Evolutionary conservation across 2,797 vertebrate genomes (phyloP).

Genomic region (Peromyscus nudipes): DNA sequence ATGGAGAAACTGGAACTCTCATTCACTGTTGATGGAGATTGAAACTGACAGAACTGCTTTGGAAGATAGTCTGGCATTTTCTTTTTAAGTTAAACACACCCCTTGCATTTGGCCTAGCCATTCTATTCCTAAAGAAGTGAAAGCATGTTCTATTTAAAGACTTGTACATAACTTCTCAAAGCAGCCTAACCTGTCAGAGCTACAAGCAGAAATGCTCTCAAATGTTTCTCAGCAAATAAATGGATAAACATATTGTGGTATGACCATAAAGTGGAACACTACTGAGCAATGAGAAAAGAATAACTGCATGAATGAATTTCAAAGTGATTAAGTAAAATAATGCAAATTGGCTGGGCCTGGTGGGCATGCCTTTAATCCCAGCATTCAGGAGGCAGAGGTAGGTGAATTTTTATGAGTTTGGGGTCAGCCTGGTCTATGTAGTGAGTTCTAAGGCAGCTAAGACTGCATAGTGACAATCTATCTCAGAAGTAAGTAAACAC

Average conservation of each 20-base stretch:
- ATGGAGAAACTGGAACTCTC: background rate
- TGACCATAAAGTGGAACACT: background rate
- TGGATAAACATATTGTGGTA: background rate
- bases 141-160: background rate
- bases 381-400: background rate
- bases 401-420: background rate
- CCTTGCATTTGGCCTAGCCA: background rate
- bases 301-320: background rate
- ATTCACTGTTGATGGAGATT: background rate
- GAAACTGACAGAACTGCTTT: background rate
- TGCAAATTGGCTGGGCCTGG: background rate
- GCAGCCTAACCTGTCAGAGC: background rate
- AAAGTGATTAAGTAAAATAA: background rate
- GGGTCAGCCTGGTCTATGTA: background rate
- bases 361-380: too few species aligned
- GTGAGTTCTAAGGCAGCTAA: background rate
- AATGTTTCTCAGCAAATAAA: background rate
- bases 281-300: background rate
- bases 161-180: background rate
- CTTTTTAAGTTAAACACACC: background rate
- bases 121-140: background rate
- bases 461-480: background rate
- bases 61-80: background rate
- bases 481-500: background rate
- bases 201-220: background rate